phyloP scores from a whole-genome alignment of 2,797 vertebrate genomes.

The Pelodytes ibericus region DNA sequence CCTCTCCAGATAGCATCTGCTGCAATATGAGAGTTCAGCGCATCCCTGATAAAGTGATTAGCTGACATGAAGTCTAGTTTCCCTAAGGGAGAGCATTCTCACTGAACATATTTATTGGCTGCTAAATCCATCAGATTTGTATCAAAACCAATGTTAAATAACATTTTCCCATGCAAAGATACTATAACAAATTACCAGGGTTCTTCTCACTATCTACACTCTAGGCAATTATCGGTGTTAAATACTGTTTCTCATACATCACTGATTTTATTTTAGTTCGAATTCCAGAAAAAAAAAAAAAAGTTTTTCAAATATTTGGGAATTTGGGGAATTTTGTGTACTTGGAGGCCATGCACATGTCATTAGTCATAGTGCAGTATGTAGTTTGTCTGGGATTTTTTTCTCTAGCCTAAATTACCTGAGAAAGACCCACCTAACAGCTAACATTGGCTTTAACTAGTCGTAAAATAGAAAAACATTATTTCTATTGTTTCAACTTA shows the following conservation, averaged over 20 bases:
- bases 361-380: too few species aligned
- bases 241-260: not conserved
- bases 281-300: too few species aligned
- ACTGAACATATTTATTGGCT: constrained; percentile 2
- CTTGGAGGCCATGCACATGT: too few species aligned
- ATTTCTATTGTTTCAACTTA: too few species aligned
- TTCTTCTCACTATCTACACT: constrained; percentile 2
- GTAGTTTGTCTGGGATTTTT: too few species aligned
- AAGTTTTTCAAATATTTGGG: too few species aligned
- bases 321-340: too few species aligned
- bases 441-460: too few species aligned
- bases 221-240: constrained; percentile 9
- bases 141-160: constrained; percentile 23
- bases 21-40: not conserved
- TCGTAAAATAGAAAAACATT: too few species aligned
- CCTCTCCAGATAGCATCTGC: not conserved
- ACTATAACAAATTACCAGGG: not conserved
- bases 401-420: too few species aligned
- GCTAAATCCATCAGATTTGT: not conserved
- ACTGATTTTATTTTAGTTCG: too few species aligned
- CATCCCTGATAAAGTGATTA: constrained; percentile 12
- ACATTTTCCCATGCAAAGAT: constrained; percentile 7
- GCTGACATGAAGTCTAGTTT: not conserved
- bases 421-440: too few species aligned
- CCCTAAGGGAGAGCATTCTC: not conserved